Evolutionary conservation across 1,140 invertebrate genomes (phyloP).

Genomic region (Galendromus occidentalis): DNA sequence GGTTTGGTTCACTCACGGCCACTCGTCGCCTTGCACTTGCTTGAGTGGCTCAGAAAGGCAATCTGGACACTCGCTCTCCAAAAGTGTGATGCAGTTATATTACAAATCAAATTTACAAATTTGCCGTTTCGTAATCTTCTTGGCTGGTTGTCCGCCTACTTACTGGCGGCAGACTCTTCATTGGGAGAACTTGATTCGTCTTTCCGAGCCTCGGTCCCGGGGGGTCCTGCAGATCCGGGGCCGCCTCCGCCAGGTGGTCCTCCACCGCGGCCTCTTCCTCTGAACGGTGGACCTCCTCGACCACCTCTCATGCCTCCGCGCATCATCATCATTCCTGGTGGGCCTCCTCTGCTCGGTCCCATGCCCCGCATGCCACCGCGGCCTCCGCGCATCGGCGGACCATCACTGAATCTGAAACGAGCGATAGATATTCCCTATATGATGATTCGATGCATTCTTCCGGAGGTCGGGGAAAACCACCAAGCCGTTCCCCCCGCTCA

Average conservation of each 20-base stretch:
- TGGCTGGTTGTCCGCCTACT: constrained; percentile 1
- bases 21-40: not conserved
- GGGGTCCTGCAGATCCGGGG: not conserved
- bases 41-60: not conserved
- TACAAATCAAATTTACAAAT: constrained; percentile 10
- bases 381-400: not conserved
- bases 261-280: not conserved
- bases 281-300: not conserved
- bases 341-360: not conserved
- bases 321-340: not conserved
- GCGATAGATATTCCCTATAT: not conserved
- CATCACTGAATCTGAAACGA: not conserved
- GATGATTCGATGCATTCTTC: not conserved
- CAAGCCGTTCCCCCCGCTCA: not conserved
- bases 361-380: not conserved
- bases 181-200: not conserved
- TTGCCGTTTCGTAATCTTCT: not conserved
- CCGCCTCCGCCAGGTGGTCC: not conserved
- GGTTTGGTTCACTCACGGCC: not conserved
- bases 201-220: not conserved
- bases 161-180: not conserved
- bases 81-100: not conserved
- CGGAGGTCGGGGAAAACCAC: not conserved
- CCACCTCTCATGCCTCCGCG: not conserved
- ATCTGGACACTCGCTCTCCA: not conserved